Percentiles rank a stretch among this genome's conserved stretches.
Conservation (phyloP, 2,113 vertebrate species). For the Charadrius vociferus region DNA sequence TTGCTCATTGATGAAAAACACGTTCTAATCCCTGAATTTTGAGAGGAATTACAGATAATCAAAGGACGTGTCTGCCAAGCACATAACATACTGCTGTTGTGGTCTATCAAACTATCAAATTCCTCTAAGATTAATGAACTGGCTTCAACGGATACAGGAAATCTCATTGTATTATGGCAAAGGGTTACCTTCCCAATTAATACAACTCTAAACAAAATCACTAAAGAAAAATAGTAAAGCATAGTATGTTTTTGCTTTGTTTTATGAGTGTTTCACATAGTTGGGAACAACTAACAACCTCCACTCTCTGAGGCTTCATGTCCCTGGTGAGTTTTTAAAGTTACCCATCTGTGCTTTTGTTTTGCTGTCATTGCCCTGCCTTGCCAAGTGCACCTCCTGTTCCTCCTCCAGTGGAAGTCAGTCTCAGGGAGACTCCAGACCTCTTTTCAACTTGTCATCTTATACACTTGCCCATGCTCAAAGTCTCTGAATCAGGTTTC, state of each 20-base stretch:
- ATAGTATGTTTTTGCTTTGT: neutral
- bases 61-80: neutral
- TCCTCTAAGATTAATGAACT: neutral
- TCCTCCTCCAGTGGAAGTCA: neutral
- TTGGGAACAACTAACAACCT: neutral
- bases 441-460: neutral
- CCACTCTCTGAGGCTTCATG: neutral
- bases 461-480: neutral
- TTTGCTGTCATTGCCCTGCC: neutral
- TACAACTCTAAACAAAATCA: neutral
- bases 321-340: neutral
- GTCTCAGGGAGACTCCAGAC: neutral
- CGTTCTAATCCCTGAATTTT: neutral
- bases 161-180: neutral
- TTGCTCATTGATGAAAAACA: neutral
- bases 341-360: neutral
- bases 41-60: neutral
- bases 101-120: neutral
- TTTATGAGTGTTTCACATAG: neutral
- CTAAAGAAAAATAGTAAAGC: neutral
- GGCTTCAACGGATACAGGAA: neutral
- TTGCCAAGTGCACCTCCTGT: neutral
- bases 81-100: neutral
- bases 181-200: neutral
- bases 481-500: neutral